Evolutionary conservation across 2,797 vertebrate genomes (phyloP).

Genomic region (Muscicapa comitata): DNA sequence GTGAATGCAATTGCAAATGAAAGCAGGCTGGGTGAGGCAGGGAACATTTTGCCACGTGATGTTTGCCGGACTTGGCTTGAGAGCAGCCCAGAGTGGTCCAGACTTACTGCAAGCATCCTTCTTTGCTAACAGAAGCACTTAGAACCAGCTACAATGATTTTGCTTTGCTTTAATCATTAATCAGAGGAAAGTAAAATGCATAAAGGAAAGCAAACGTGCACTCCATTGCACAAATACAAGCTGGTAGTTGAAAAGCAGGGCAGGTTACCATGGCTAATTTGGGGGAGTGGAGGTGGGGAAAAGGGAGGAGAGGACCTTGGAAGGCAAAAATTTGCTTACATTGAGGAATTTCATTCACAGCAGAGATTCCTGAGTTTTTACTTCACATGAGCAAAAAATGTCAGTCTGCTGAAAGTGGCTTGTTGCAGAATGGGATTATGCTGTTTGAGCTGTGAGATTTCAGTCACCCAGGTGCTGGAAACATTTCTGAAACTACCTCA

Average conservation of each 20-base stretch:
- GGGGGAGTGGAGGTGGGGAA: not conserved
- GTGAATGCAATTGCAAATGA: not conserved
- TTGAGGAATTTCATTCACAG: not conserved
- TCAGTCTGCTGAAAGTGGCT: not conserved
- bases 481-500: not conserved
- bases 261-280: not conserved
- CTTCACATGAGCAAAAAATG: not conserved
- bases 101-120: not conserved
- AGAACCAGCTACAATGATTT: not conserved
- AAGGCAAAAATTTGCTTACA: not conserved
- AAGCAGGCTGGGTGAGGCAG: not conserved
- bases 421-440: not conserved
- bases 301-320: not conserved
- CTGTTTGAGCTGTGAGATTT: not conserved
- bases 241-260: not conserved
- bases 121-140: not conserved
- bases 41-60: not conserved
- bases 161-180: constrained; percentile 1
- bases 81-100: not conserved
- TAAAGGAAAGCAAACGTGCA: not conserved
- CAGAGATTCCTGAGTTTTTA: not conserved
- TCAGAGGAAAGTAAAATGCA: not conserved
- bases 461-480: not conserved
- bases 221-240: not conserved
- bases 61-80: not conserved